phyloP scores from a whole-genome alignment of 2,888 invertebrate species.

The Pammene fasciana region DNA sequence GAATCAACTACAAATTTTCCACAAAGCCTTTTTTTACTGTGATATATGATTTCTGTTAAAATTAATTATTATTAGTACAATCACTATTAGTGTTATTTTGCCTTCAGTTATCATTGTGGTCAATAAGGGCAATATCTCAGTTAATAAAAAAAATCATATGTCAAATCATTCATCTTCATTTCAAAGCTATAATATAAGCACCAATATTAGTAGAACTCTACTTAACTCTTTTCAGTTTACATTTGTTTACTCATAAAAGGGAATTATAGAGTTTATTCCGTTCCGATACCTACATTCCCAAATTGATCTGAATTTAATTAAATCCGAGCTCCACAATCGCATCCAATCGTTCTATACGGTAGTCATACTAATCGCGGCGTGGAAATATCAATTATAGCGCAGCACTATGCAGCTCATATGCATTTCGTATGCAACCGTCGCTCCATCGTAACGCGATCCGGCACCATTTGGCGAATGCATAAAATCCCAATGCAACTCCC shows the following conservation, averaged over 20 bases:
- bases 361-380: conserved; percentile 2
- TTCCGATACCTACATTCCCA: no score
- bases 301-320: not conserved
- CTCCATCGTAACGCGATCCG: conserved; percentile 47
- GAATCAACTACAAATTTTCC: not conserved
- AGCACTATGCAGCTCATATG: conserved; percentile 47
- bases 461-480: conserved; percentile 58
- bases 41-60: not conserved
- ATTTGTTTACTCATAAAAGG: no score
- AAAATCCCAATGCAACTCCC: conserved; percentile 48
- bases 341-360: conserved; percentile 3
- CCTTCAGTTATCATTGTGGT: no score
- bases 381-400: conserved; percentile 37
- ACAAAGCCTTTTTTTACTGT: not conserved
- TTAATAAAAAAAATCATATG: not conserved
- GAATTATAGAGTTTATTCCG: no score
- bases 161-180: no score
- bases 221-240: no score
- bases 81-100: not conserved
- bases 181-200: no score
- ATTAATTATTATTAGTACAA: no score
- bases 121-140: no score
- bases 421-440: conserved; percentile 40
- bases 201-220: no score
- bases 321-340: conserved; percentile 1